phyloP scores from a whole-genome alignment of 2,797 vertebrate species.

The Pseudochirops cupreus region DNA sequence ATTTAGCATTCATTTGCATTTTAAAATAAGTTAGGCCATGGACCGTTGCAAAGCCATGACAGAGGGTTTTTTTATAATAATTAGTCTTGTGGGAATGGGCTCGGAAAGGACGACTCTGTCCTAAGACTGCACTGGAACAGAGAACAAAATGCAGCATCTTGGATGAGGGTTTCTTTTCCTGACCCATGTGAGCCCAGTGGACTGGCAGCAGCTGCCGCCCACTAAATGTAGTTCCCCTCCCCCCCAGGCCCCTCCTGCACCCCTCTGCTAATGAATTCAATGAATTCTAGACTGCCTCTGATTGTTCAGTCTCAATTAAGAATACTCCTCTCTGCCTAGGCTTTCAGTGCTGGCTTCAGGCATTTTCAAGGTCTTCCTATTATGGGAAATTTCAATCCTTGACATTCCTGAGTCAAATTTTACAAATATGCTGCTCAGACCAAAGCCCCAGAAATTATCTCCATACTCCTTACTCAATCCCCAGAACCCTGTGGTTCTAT shows the following conservation, averaged over 20 bases:
- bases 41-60: slow-evolving; percentile 85
- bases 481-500: not conserved
- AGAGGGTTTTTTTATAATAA: slow-evolving; percentile 84
- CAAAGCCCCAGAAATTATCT: not conserved
- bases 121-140: slow-evolving; percentile 62
- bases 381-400: not conserved
- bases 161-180: slow-evolving; percentile 22
- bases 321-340: not conserved
- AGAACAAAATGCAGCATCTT: slow-evolving; percentile 68
- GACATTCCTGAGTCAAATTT: not conserved
- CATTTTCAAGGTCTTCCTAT: slow-evolving; percentile 30
- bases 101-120: slow-evolving; percentile 49
- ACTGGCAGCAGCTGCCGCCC: not conserved
- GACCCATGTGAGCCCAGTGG: not conserved
- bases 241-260: not conserved
- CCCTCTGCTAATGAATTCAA: not conserved
- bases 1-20: slow-evolving; percentile 87
- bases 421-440: not conserved
- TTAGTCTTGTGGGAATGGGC: slow-evolving; percentile 77
- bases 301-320: not conserved
- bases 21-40: slow-evolving; percentile 86
- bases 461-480: not conserved
- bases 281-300: not conserved
- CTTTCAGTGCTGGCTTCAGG: slow-evolving; percentile 45
- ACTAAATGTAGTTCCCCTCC: not conserved